Evolutionary conservation across 2,113 vertebrate genomes (phyloP).

Genomic region (Sciurus niger): DNA sequence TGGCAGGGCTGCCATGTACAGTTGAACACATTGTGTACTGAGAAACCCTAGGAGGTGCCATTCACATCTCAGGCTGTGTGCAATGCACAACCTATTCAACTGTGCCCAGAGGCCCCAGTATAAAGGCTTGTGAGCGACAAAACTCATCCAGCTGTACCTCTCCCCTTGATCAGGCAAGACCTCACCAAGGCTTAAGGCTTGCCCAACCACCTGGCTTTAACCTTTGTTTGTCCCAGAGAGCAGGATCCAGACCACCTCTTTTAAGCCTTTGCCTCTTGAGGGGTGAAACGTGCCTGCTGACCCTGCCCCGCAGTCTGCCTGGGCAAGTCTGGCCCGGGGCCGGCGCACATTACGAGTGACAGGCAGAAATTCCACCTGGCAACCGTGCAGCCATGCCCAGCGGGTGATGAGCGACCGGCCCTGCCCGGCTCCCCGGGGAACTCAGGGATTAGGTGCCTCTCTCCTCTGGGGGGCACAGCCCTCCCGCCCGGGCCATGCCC

Average conservation of each 20-base stretch:
- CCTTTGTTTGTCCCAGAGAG: background rate
- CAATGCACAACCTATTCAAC: background rate
- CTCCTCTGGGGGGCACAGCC: slow-evolving; percentile 68
- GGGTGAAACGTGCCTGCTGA: slow-evolving; percentile 58
- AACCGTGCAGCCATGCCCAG: slow-evolving; percentile 63
- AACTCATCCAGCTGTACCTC: fast-evolving
- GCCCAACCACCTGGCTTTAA: background rate
- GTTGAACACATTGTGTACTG: background rate
- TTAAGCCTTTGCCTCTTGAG: slow-evolving; percentile 36
- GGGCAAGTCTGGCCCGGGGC: slow-evolving; percentile 67
- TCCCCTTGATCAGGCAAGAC: too few species aligned
- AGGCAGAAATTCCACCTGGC: slow-evolving; percentile 78
- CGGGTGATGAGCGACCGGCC: slow-evolving; percentile 78
- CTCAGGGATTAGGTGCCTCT: slow-evolving; percentile 80
- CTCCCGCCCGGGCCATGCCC: slow-evolving; percentile 38
- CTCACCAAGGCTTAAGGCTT: background rate
- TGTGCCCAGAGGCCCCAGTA: fast-evolving
- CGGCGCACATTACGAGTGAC: slow-evolving; percentile 45
- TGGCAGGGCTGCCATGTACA: background rate
- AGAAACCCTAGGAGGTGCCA: fast-evolving
- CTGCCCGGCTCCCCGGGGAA: slow-evolving; percentile 77
- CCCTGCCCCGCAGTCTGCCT: slow-evolving; percentile 57
- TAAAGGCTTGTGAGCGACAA: background rate
- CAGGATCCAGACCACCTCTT: background rate
- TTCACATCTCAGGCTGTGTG: fast-evolving